Base-by-base conservation (phyloP, 2,888 invertebrate genomes). In the Spodoptera exigua region DNA sequence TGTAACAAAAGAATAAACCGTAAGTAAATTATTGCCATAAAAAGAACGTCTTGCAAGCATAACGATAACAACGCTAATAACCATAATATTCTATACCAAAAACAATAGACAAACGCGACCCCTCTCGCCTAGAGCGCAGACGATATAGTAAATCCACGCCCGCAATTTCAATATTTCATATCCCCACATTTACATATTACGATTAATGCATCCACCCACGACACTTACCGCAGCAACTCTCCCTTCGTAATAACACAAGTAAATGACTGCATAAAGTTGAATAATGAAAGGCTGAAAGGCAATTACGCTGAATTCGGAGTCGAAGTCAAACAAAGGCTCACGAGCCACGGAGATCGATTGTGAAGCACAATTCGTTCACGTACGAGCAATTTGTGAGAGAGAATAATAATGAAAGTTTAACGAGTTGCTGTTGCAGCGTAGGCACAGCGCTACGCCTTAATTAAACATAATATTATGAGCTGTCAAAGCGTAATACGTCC, bases 261-360 rank as follows among this genome's bases (percentile, higher is more conserved):
- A 93, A 93, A 93, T 93, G 92, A 90, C 92, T 93, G 91, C 91
- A 93, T 91, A 93, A 93, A 93, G 93, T 90, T 92, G 91, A 92
- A 93, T 93, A 93, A 93, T 93, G 93, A 92, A 93, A 92, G 90
- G 85, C 91, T 93, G 91, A 92, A 93, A 93, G 93, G 92, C 93
- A 93, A 94, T 94, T 94, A 93, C 88, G 90, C 90, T 89, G 92
- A 93, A 93, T 94, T 93, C 88, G 88, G 90, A 92, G 90, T 89
- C 89, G 89, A 93, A 94, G 86, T 93, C 92, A 93, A 94, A 94
- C 94, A 94, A 93, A 93, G 89, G 88, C 89, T 86, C 88, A 82
- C 86, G 82, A 87, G 83, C 84, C 85, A 78, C 84, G 81, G 87
- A 91, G 89, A 92, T 93, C 93, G 93, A 94, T 93, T 88, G 88